phyloP scores from a whole-genome alignment of 1,140 invertebrate genomes.

The Heliothis virescens region DNA sequence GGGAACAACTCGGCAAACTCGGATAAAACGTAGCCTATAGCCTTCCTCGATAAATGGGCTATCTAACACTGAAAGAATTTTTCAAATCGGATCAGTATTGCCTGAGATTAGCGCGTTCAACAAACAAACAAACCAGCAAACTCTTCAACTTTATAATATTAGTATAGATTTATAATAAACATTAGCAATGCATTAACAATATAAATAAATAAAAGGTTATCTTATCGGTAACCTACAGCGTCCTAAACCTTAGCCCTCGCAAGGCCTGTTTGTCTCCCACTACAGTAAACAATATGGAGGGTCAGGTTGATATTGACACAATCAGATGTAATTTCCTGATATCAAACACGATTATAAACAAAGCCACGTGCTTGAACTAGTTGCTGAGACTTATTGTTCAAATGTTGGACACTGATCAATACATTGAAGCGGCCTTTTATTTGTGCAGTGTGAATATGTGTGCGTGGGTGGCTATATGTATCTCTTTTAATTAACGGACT shows the following conservation, averaged over 20 bases:
- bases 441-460: neutral
- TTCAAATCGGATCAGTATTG: too few relatives aligned
- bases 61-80: too few relatives aligned
- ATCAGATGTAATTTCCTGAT: neutral
- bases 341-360: constrained; percentile 3
- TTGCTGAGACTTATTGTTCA: neutral
- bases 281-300: neutral
- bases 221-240: neutral
- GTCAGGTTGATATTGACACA: neutral
- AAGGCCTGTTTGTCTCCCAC: neutral
- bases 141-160: neutral
- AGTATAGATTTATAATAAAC: neutral
- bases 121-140: too few relatives aligned
- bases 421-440: neutral
- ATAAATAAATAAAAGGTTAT: too few relatives aligned
- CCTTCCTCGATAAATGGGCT: too few relatives aligned
- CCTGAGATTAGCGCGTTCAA: too few relatives aligned
- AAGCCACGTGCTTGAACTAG: neutral
- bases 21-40: too few relatives aligned
- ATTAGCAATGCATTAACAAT: too few relatives aligned
- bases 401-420: constrained; percentile 10
- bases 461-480: too few relatives aligned
- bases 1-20: too few relatives aligned
- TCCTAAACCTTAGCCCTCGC: neutral
- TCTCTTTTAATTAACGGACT: too few relatives aligned